These are phyloP conservation scores for Rhynchonycteris naso DNA, from an alignment of 2,797 vertebrate species.

Conservation along the genomic window DNA sequence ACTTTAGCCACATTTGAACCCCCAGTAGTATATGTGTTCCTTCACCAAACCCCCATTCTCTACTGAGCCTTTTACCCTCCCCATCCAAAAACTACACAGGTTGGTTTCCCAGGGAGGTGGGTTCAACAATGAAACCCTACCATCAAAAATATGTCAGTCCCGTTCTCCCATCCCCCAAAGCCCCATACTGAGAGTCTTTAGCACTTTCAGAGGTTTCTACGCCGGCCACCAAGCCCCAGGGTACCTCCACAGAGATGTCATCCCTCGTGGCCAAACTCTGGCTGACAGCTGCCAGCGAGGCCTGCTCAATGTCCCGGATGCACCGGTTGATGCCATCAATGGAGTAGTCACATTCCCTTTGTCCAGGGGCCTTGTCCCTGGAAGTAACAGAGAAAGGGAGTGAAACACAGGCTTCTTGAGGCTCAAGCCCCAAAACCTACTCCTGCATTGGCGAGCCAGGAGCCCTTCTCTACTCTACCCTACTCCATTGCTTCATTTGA, in stretches of 20 bases:
- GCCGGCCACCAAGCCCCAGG: background rate
- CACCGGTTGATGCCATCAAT: slow-evolving; percentile 98
- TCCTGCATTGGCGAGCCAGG: background rate
- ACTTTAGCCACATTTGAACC: background rate
- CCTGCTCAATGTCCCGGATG: slow-evolving; percentile 98
- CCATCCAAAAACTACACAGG: background rate
- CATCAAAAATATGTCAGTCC: background rate
- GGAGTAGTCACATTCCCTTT: slow-evolving; percentile 96
- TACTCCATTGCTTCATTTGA: background rate
- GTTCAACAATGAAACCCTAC: background rate
- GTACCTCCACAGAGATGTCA: slow-evolving; percentile 98
- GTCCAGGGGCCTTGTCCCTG: slow-evolving; percentile 98
- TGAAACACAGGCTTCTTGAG: background rate
- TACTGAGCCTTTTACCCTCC: background rate
- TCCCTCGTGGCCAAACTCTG: slow-evolving; percentile 96
- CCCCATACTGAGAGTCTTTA: background rate
- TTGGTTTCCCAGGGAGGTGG: background rate
- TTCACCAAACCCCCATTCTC: background rate
- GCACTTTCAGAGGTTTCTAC: background rate
- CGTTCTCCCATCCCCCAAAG: background rate
- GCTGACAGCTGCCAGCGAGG: slow-evolving; percentile 94
- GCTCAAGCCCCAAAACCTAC: background rate
- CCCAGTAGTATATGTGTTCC: background rate
- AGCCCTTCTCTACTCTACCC: background rate
- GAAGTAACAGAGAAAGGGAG: background rate